Evolutionary conservation across 2,113 vertebrate genomes (phyloP), one percentile per base, ranked within the genome.

Genomic region (Tragulus kanchil): DNA sequence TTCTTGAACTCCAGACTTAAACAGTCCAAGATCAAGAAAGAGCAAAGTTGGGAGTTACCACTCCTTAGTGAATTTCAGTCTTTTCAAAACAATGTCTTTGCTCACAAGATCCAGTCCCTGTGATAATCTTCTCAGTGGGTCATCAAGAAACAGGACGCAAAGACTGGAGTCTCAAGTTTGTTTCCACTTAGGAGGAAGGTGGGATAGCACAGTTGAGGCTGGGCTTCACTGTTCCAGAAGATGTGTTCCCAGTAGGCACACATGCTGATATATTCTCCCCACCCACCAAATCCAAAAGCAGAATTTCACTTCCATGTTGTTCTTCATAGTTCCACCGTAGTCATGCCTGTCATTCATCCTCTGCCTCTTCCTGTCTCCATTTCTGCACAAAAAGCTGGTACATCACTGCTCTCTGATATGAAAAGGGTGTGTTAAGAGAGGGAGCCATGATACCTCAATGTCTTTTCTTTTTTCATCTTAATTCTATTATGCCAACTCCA

Each of bases 401-500:
- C 54, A 4, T 65, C 14, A 48, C 1, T 31, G 21, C 54, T 87
- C 42, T 89, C 23, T 50, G 25, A 87, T 82, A 6, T 45, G 28
- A 36, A 89, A 73, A 84, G 31, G 58, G 31, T 85, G 26, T 77
- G 67, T 59, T 67, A 62, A 4, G 31, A 67, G 36, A 92, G 28
- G 54, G 5, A 96, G 17, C 26, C 25, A 45, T 4, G 26, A 31
- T 86, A 31, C 48, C 78, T 95, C 71, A 25, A 8, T 21, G 11
- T 62, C 28, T 36, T 42, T 28, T 42, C 79, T 92, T 81, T 84
- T 84, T 86, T 4, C 0, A 62, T 92, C 69, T 91, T 97, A 97
- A 97, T 97, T 97, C 71, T 96, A 96, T 97, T 98, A 93, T 94
- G 93, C 89, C 90, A 95, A 94, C 79, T 95, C 58, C 61, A 95